phyloP scores from a whole-genome alignment of 2,888 invertebrate species.

The Drosophila mimetica region DNA sequence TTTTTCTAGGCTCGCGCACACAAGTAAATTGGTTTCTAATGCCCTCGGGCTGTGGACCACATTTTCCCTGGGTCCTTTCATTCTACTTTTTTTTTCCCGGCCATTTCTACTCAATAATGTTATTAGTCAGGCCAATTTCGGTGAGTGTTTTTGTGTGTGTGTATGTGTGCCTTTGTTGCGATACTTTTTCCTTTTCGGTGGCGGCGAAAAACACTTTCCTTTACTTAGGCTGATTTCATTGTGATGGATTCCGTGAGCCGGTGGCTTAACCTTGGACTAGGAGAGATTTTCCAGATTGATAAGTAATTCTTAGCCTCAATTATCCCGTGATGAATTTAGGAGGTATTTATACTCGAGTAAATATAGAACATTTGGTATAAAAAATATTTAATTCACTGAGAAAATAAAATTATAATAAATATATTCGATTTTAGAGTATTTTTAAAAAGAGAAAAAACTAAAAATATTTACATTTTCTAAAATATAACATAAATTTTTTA shows the following conservation, averaged over 20 bases:
- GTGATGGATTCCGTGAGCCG: slow-evolving; percentile 66
- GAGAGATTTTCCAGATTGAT: slow-evolving; percentile 10
- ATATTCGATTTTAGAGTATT: no score
- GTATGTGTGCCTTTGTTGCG: slow-evolving; percentile 44
- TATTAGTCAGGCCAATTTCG: slow-evolving; percentile 67
- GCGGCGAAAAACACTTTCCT: slow-evolving; percentile 49
- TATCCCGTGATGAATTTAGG: neutral
- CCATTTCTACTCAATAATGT: slow-evolving; percentile 47
- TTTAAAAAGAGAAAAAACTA: no score
- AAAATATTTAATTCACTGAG: neutral
- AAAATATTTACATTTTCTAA: no score
- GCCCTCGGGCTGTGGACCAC: slow-evolving; percentile 14
- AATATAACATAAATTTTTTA: no score
- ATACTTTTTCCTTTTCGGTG: slow-evolving; percentile 22
- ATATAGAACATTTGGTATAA: no score
- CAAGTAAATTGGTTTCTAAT: slow-evolving; percentile 53
- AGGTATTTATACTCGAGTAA: no score
- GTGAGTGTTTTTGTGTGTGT: slow-evolving; percentile 57
- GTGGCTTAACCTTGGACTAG: slow-evolving; percentile 9
- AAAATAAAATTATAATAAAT: no score
- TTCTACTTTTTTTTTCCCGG: slow-evolving; percentile 13
- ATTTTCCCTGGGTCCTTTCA: neutral
- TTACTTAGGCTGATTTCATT: slow-evolving; percentile 58
- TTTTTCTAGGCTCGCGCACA: slow-evolving; percentile 17
- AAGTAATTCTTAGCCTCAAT: slow-evolving; percentile 7